Evolutionary conservation across 2,888 invertebrate genomes (phyloP).

Genomic region (Galerucella pusilla): DNA sequence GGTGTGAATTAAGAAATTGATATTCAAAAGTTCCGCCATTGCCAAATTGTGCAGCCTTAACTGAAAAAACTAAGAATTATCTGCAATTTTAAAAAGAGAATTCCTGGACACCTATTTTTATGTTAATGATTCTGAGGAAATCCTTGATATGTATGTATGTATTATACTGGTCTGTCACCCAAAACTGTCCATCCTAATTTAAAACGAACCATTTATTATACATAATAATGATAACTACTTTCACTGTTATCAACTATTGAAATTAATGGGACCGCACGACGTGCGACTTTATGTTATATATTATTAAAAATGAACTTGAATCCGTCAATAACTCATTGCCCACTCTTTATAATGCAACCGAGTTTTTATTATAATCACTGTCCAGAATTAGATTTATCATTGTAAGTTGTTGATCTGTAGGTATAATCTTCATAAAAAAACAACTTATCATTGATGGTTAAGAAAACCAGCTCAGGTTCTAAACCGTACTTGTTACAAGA

Average conservation of each 20-base stretch:
- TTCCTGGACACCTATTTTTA: no score
- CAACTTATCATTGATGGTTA: constrained; percentile 13
- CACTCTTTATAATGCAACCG: constrained; percentile 30
- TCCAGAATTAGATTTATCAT: constrained; percentile 30
- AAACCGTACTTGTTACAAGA: constrained; percentile 25
- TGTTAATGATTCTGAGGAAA: no score
- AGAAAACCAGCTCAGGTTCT: constrained; percentile 25
- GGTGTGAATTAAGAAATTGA: no score
- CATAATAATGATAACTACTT: constrained; percentile 17
- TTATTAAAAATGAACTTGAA: constrained; percentile 33
- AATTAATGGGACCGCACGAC: constrained; percentile 30
- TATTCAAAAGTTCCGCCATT: no score
- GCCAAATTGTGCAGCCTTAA: no score
- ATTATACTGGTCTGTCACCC: background rate
- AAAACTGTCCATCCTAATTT: background rate
- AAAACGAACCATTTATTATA: background rate
- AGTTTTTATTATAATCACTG: constrained; percentile 28
- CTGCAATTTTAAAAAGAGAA: no score
- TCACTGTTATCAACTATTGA: constrained; percentile 25
- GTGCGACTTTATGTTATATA: constrained; percentile 28
- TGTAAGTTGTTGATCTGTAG: constrained; percentile 20
- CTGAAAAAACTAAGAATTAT: no score
- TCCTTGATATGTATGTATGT: no score
- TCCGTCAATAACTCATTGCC: constrained; percentile 33
- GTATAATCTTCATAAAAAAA: constrained; percentile 13